Percentiles rank a stretch among this genome's conserved stretches.
Evolutionary conservation across 2,888 invertebrate species (phyloP).

Genomic region (Phragmatobia fuliginosa): DNA sequence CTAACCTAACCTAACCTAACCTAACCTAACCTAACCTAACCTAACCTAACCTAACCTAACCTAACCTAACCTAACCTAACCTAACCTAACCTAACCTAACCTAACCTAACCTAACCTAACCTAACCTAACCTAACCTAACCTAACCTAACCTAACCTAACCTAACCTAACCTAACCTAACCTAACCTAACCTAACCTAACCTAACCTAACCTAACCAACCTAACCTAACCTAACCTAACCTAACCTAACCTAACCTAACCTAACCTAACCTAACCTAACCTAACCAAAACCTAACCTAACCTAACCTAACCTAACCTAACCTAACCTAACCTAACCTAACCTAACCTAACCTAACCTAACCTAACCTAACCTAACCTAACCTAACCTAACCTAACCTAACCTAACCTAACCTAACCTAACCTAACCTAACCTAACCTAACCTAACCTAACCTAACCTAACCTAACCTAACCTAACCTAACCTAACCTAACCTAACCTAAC

Average conservation of each 20-base stretch:
- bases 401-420: conserved; percentile 25
- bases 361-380: neutral
- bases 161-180: conserved; percentile 9
- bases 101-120: conserved; percentile 24
- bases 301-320: too few relatives aligned
- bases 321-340: too few relatives aligned
- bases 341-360: conserved; percentile 22
- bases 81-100: conserved; percentile 10
- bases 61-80: conserved; percentile 1
- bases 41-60: conserved; percentile 1
- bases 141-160: conserved; percentile 24
- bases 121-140: conserved; percentile 24
- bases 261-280: conserved; percentile 34
- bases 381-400: neutral
- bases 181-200: conserved; percentile 20
- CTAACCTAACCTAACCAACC: conserved; percentile 35
- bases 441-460: conserved; percentile 30
- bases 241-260: conserved; percentile 32
- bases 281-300: conserved; percentile 33
- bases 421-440: conserved; percentile 40
- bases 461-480: conserved; percentile 32
- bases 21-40: neutral
- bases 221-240: conserved; percentile 31
- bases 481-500: conserved; percentile 35
- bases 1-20: neutral